phyloP scores from a whole-genome alignment of 2,888 invertebrate species.

The Parapristionchus giblindavisi region DNA sequence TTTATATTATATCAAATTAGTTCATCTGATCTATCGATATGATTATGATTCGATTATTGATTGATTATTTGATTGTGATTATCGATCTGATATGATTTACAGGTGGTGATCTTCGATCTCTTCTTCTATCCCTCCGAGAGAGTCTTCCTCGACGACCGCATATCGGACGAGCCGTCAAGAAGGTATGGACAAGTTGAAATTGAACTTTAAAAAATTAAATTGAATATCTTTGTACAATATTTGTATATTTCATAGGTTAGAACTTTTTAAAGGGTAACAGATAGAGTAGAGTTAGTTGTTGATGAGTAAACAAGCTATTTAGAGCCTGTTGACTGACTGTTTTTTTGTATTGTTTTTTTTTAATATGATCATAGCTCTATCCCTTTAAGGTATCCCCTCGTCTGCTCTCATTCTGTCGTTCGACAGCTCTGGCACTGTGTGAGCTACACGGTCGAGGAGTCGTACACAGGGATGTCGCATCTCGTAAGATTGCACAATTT shows the following conservation, averaged over 20 bases:
- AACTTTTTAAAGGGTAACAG: neutral
- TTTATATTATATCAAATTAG: too few species aligned
- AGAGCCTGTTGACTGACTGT: too few species aligned
- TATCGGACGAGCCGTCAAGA: constrained; percentile 5
- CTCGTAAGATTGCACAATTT: too few species aligned
- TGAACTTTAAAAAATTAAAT: too few species aligned
- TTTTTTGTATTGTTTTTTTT: too few species aligned
- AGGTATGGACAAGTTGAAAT: too few species aligned
- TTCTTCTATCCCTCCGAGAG: constrained; percentile 25
- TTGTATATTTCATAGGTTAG: too few species aligned
- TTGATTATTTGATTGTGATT: neutral
- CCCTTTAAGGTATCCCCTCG: neutral
- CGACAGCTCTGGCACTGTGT: too few species aligned
- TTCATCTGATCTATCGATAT: too few species aligned
- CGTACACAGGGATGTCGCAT: constrained; percentile 27
- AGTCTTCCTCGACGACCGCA: constrained; percentile 22
- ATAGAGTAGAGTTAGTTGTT: neutral
- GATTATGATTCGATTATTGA: neutral
- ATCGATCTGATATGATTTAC: too few species aligned
- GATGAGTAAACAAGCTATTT: neutral
- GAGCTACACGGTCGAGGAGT: constrained; percentile 22
- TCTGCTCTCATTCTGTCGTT: too few species aligned
- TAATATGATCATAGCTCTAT: neutral
- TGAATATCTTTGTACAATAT: neutral
- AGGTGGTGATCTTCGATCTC: constrained; percentile 31